Base-by-base conservation (phyloP, 37 sponge, comb jelly and placozoan species). In the Mnemiopsis leidyi region DNA sequence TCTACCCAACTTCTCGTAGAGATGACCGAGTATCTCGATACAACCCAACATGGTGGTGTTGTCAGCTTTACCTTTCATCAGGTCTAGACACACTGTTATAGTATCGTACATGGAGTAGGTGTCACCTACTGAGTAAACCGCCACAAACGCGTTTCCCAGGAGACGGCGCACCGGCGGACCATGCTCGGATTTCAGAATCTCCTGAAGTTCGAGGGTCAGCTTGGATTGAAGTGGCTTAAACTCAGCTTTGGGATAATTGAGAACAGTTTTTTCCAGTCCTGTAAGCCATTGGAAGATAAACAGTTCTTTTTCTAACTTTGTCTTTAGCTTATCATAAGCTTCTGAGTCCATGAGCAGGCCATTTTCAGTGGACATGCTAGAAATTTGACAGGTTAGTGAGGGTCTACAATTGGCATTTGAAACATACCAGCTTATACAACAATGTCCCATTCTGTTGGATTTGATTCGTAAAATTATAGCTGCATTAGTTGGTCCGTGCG, bases 71-170 rank as follows among this genome's bases (percentile, higher is more conserved):
- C 20, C 76, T 69, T 88, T 93, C 33, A 96, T 24, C 33, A 94
- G 88, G 68, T 97, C 97, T n/a, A 94, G 95, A 85, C 96, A 96
- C 36, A 94, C 94, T 20, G 94, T 92, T 28, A 97, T 68, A 9
- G 95, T 94, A 30, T 93, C 94, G 76, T 94, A 79, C 88, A 97
- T 36, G 18, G 88, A 82, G 29, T 94, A 88, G 0, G 94, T 94
- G 76, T 94, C 93, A 0, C 97, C 97, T 34, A 75, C 83, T 23
- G 33, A 21, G 88, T 96, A 97, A 21, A 97, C 75, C 0, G 94
- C 93, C 23, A 93, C 95, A 61, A 96, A 96, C 0, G 94, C 95
- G 34, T 92, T 88, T 30, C 94, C 96, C 31, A 97, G 94, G 2
- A 75, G 69, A 0, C 93, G 21, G 0, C 94, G 94, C 0, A 94